Conservation (phyloP, 2,888 invertebrate genomes). For the Geophilus truncorum region DNA sequence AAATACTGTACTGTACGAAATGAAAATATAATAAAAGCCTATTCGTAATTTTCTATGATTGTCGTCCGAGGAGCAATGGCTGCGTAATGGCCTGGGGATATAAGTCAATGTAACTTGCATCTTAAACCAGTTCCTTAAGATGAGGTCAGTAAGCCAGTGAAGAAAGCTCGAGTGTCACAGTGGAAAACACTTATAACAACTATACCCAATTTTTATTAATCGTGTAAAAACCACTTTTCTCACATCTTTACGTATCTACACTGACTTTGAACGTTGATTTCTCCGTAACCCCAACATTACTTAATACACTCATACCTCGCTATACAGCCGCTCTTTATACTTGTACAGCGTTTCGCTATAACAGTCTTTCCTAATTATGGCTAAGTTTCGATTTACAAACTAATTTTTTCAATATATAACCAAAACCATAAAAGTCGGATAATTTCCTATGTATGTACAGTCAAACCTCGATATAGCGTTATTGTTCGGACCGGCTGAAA, state of each 20-base stretch:
- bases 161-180: constrained; percentile 15
- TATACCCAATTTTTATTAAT: neutral
- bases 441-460: no score
- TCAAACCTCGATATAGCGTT: no score
- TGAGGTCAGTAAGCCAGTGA: constrained; percentile 27
- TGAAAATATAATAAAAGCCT: neutral
- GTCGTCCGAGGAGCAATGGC: constrained; percentile 8
- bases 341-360: no score
- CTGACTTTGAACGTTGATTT: neutral
- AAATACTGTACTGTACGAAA: neutral
- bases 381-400: no score
- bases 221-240: no score
- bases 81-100: neutral
- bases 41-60: constrained; percentile 6
- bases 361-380: no score
- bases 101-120: constrained; percentile 27
- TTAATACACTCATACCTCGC: neutral
- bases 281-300: neutral
- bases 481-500: no score
- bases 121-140: constrained; percentile 13
- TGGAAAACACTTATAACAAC: neutral
- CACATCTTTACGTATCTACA: neutral
- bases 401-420: no score
- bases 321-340: no score
- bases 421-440: no score